Percentiles rank a stretch among this genome's conserved stretches.
Evolutionary conservation across 2,888 invertebrate species (phyloP).

Genomic region (Oxystoma pomonae): DNA sequence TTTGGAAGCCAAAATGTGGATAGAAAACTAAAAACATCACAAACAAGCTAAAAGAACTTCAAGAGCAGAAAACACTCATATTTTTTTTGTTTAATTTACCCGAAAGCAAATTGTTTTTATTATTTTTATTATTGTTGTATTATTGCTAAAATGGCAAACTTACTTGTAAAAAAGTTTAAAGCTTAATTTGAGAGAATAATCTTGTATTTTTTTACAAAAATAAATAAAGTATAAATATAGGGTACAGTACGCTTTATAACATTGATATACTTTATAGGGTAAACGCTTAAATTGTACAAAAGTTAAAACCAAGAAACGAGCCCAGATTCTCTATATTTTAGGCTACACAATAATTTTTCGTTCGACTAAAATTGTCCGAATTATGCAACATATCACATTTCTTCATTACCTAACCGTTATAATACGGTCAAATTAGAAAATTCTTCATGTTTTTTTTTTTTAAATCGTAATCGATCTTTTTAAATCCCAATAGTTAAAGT

Average conservation of each 20-base stretch:
- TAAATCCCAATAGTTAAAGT: too few relatives aligned
- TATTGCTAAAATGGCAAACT: neutral
- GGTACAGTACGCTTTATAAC: neutral
- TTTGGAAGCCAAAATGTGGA: neutral
- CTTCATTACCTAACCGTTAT: neutral
- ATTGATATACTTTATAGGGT: neutral
- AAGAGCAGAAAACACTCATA: neutral
- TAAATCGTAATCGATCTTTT: too few relatives aligned
- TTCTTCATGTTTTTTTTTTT: too few relatives aligned
- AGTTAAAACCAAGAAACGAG: neutral
- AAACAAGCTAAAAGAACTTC: neutral
- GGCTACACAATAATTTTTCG: neutral
- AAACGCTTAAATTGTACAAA: neutral
- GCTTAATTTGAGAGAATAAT: conserved; percentile 14
- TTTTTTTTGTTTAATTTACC: neutral
- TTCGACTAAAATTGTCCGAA: conserved; percentile 24
- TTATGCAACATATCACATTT: conserved; percentile 41
- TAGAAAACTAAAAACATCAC: neutral
- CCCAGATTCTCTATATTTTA: neutral
- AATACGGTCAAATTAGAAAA: neutral
- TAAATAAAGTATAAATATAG: conserved; percentile 25
- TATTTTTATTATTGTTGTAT: neutral
- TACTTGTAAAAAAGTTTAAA: neutral
- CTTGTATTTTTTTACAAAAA: conserved; percentile 27
- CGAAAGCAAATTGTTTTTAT: neutral